Percentiles rank a stretch among this genome's conserved stretches.
These are phyloP conservation scores for Dinomys branickii DNA, from an alignment of 2,113 vertebrate species.

Conservation along the genomic window DNA sequence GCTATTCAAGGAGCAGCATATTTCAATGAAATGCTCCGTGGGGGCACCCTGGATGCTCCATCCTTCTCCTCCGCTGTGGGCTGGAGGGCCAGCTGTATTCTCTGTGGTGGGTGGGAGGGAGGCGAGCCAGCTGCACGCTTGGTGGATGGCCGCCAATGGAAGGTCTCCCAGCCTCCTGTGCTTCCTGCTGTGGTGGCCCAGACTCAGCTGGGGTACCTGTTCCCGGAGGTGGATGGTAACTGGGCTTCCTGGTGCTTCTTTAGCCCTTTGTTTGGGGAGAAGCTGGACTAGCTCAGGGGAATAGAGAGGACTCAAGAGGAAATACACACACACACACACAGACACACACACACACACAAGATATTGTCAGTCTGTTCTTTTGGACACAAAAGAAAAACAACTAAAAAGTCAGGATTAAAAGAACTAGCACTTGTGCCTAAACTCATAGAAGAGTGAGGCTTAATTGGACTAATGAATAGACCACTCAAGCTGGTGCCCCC, in stretches of 20 bases:
- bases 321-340: neutral
- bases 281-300: neutral
- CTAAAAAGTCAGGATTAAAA: neutral
- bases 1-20: neutral
- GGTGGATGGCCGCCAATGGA: slow-evolving; percentile 63
- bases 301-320: neutral
- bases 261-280: slow-evolving; percentile 71
- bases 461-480: neutral
- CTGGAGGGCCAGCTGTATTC: slow-evolving; percentile 69
- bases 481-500: neutral
- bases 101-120: slow-evolving; percentile 57
- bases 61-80: neutral
- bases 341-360: neutral
- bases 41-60: slow-evolving; percentile 20
- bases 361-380: neutral
- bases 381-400: neutral
- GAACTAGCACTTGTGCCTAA: neutral
- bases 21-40: slow-evolving; percentile 33
- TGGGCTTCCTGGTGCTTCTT: neutral
- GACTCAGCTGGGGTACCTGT: slow-evolving; percentile 66
- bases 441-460: neutral
- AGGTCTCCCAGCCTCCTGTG: slow-evolving; percentile 25
- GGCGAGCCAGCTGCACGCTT: slow-evolving; percentile 56
- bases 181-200: neutral
- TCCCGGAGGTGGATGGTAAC: slow-evolving; percentile 48